Evolutionary conservation across 2,113 vertebrate species (phyloP).

Genomic region (Alectura lathami): DNA sequence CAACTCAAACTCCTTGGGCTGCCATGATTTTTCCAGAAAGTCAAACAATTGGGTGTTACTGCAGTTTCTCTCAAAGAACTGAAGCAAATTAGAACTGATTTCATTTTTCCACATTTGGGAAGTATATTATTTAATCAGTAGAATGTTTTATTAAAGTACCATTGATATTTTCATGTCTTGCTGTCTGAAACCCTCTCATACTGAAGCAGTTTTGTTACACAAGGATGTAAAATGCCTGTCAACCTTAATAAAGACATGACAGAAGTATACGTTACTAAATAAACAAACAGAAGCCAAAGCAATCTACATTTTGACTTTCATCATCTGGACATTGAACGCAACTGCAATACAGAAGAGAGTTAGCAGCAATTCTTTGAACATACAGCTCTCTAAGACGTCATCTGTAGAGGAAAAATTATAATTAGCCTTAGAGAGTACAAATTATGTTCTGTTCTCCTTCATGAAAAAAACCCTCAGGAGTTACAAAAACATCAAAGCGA

Average conservation of each 20-base stretch:
- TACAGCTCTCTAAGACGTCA: not conserved
- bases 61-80: not conserved
- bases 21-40: not conserved
- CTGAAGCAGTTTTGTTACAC: not conserved
- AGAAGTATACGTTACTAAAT: not conserved
- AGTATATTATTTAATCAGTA: not conserved
- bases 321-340: not conserved
- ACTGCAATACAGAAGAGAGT: not conserved
- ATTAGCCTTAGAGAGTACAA: not conserved
- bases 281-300: not conserved
- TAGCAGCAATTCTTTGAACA: not conserved
- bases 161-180: not conserved
- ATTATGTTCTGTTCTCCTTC: not conserved
- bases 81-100: not conserved
- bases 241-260: not conserved
- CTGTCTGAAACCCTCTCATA: not conserved
- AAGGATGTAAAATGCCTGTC: not conserved
- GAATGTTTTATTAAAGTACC: not conserved
- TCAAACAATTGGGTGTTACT: not conserved
- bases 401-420: not conserved
- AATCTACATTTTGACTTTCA: not conserved
- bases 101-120: not conserved
- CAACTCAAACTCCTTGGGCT: not conserved
- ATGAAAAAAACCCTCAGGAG: not conserved
- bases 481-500: constrained; percentile 52